A percentile compares a stretch with the other conserved stretches of the same genome.
phyloP scores from a whole-genome alignment of 2,797 vertebrate genomes.

The Ambastaia sidthimunki region DNA sequence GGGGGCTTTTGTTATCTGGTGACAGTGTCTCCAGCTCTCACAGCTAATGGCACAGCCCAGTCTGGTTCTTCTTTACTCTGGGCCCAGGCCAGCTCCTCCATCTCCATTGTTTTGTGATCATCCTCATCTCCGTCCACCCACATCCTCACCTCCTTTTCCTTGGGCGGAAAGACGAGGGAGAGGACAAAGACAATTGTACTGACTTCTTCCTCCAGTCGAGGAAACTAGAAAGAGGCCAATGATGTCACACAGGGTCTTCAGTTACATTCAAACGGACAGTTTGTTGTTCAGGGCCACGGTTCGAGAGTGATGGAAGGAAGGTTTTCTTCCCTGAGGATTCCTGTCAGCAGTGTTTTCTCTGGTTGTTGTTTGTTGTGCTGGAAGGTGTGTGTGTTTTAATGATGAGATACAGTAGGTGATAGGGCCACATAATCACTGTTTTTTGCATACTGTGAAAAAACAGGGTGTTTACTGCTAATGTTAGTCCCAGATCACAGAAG shows the following conservation, averaged over 20 bases:
- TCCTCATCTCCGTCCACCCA: constrained; percentile 69
- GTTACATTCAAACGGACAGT: constrained; percentile 53
- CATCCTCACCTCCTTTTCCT: constrained; percentile 78
- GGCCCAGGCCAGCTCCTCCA: constrained; percentile 61
- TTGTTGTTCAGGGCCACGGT: constrained; percentile 46
- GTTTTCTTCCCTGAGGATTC: neutral
- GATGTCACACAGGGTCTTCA: constrained; percentile 54
- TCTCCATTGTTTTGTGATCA: constrained; percentile 62
- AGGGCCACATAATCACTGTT: constrained; percentile 7
- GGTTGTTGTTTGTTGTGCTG: neutral
- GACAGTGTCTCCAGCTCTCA: constrained; percentile 70
- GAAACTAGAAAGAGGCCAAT: constrained; percentile 49
- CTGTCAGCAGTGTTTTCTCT: constrained; percentile 10
- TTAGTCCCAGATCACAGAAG: constrained; percentile 26
- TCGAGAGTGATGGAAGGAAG: constrained; percentile 42
- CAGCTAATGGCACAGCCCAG: constrained; percentile 63
- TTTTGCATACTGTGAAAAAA: constrained; percentile 43
- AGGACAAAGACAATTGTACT: constrained; percentile 73
- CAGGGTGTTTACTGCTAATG: constrained; percentile 42
- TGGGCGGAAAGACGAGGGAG: constrained; percentile 71
- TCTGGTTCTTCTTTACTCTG: constrained; percentile 59
- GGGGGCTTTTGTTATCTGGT: constrained; percentile 73
- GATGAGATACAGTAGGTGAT: constrained; percentile 6
- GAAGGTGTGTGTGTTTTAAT: neutral
- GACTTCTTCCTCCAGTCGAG: constrained; percentile 47